Conservation (phyloP, 2,797 vertebrate genomes). For the Enteromius unitaeniatus region DNA sequence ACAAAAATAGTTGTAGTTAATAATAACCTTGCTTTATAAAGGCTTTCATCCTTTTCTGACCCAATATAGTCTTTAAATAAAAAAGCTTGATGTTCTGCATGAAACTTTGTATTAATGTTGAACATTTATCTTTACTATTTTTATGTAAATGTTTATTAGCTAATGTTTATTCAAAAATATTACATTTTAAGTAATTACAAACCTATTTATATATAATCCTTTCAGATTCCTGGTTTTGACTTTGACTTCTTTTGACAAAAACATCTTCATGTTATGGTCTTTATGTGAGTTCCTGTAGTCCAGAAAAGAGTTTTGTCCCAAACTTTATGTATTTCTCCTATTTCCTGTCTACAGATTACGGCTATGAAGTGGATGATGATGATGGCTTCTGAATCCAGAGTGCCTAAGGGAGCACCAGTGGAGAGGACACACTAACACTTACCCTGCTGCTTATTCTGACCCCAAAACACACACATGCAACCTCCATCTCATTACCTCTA, state of each 20-base stretch:
- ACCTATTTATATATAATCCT: background rate
- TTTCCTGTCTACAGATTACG: conserved; percentile 49
- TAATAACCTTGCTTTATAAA: background rate
- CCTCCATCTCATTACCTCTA: background rate
- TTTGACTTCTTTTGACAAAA: background rate
- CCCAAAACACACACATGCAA: background rate
- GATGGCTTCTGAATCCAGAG: conserved; percentile 46
- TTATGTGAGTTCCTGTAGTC: background rate
- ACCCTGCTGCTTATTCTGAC: conserved; percentile 19
- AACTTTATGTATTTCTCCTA: background rate
- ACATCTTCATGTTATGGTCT: background rate
- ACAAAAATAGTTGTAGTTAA: background rate
- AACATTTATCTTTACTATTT: background rate
- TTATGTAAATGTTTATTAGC: background rate
- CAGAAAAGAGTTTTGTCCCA: background rate
- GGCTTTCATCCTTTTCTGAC: background rate
- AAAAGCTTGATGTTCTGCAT: background rate
- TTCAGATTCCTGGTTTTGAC: background rate
- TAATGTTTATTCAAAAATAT: background rate
- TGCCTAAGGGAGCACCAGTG: conserved; percentile 3
- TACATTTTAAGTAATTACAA: background rate
- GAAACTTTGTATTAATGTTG: background rate
- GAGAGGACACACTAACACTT: background rate
- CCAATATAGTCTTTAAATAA: background rate
- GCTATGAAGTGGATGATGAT: conserved; percentile 56